Base-by-base conservation (phyloP, 2,113 vertebrate species). In the Dendrocopos noguchii region DNA sequence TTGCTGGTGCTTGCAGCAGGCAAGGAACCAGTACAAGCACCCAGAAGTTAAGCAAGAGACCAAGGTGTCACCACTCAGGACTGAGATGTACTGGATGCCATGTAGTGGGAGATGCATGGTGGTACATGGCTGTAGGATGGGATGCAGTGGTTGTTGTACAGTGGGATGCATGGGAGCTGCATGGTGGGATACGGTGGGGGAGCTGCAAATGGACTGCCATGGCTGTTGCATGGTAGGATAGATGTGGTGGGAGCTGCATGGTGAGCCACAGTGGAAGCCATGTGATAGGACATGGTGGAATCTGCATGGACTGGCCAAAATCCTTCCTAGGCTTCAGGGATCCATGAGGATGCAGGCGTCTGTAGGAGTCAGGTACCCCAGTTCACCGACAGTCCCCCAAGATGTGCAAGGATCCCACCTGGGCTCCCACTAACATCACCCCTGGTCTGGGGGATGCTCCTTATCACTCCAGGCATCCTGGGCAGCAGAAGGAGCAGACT, bases 41-140 rank as follows among this genome's bases (percentile, higher is more conserved):
- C 5, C 16, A 75, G 47, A 29, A 75, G 24, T 28, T 4, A n/a
- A 20, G 6, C n/a, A 67, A 92, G 79, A 78, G 33, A 90, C n/a
- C 24, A 78, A 22, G 10, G 28, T 63, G 61, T 28, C 44, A 57
- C 50, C 34, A 55, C 25, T 27, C 24, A 10, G 2, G n/a, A 67
- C 27, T 42, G 34, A 44, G 52, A 59, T 3, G 15, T 6, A 42
- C 64, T 80, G 52, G n/a, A 42, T 29, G 55, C 27, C 29, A 59
- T 3, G 1, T 1, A 24, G 28, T 9, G 56, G 61, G n/a, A 47
- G 13, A 7, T 10, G 15, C 6, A 8, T 1, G 4, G 20, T 15
- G 12, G n/a, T 7, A 60, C 1, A 3, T 1, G 16, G 63, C 2
- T 6, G 6, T 46, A 4, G 0, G 8, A 53, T 11, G 55, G 46